Percentiles rank a stretch among this genome's conserved stretches.
Evolutionary conservation across 2,888 invertebrate species (phyloP).

Genomic region (Pandemis heparana): DNA sequence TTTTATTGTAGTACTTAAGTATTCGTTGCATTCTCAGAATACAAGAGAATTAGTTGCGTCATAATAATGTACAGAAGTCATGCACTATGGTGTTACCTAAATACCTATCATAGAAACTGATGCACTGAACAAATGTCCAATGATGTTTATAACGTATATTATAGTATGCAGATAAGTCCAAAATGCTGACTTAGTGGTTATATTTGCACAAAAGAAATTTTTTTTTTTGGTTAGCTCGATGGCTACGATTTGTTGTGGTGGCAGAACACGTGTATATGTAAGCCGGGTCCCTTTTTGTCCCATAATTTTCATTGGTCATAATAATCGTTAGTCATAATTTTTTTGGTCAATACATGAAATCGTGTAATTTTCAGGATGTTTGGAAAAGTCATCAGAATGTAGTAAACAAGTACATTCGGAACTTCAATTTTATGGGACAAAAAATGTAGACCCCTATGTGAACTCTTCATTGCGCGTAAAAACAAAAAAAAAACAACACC

Average conservation of each 20-base stretch:
- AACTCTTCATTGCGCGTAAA: too few relatives aligned
- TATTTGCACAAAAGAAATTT: conserved; percentile 64
- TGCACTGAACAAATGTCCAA: conserved; percentile 51
- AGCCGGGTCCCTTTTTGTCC: too few relatives aligned
- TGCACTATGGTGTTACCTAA: conserved; percentile 59
- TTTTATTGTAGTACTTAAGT: conserved; percentile 39
- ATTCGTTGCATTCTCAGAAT: conserved; percentile 37
- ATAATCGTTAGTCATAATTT: too few relatives aligned
- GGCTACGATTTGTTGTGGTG: conserved; percentile 10
- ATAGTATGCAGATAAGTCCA: conserved; percentile 45
- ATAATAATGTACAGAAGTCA: conserved; percentile 40
- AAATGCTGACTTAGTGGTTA: conserved; percentile 50
- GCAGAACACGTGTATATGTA: too few relatives aligned
- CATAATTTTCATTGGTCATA: too few relatives aligned
- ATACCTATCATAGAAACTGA: conserved; percentile 63
- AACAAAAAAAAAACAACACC: too few relatives aligned
- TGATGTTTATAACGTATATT: conserved; percentile 45
- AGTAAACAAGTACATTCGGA: too few relatives aligned
- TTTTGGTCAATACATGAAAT: too few relatives aligned
- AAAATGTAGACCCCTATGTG: too few relatives aligned
- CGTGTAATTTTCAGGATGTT: too few relatives aligned
- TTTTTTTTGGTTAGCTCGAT: conserved; percentile 35
- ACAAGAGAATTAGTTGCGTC: conserved; percentile 34
- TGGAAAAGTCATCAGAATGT: too few relatives aligned
- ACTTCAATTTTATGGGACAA: too few relatives aligned